Conservation (phyloP, 1,140 invertebrate genomes). For the Eueides isabella region DNA sequence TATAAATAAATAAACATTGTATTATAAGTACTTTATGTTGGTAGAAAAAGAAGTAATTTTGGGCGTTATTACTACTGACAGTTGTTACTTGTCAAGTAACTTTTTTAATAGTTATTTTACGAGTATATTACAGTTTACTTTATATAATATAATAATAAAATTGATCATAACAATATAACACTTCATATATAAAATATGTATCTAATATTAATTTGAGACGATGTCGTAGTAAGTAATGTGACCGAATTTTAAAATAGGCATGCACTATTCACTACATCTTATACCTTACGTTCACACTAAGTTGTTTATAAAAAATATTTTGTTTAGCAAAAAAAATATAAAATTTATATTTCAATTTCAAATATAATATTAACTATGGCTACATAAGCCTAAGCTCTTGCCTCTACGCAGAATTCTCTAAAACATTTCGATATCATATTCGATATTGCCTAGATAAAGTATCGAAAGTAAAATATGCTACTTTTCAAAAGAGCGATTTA, state of each 20-base stretch:
- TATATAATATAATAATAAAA: too few species aligned
- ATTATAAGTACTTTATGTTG: neutral
- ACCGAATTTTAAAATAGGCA: constrained; percentile 28
- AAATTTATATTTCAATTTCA: neutral
- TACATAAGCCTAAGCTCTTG: neutral
- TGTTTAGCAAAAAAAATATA: neutral
- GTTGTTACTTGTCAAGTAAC: neutral
- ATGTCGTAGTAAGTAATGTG: constrained; percentile 17
- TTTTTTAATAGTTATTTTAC: neutral
- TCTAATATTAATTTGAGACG: neutral
- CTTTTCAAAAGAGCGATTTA: too few species aligned
- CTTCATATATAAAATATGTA: neutral
- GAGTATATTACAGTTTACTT: too few species aligned
- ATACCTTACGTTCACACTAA: neutral
- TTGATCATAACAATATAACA: neutral
- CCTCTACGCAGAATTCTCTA: neutral
- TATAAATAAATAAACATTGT: neutral
- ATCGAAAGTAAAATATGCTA: too few species aligned
- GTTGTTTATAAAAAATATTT: neutral
- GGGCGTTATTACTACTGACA: too few species aligned
- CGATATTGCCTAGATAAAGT: too few species aligned
- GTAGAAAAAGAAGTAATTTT: neutral
- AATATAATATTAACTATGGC: neutral
- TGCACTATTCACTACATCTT: constrained; percentile 5
- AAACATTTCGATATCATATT: neutral